Conservation (phyloP, 2,888 invertebrate species). For the Thymelicus acteon region DNA sequence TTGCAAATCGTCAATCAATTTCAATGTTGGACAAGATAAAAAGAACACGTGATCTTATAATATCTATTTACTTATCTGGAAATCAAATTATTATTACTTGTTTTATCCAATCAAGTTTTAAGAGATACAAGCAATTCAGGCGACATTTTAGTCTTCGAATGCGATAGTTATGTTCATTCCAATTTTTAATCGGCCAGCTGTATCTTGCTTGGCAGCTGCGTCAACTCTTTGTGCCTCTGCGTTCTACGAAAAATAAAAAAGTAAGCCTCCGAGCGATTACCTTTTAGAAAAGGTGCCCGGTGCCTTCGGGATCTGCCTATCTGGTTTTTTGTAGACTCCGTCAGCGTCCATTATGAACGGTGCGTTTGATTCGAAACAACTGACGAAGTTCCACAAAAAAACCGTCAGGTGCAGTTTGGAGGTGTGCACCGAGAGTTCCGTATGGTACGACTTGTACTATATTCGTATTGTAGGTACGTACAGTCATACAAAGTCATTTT, state of each 20-base stretch:
- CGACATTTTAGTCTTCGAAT: conserved; percentile 54
- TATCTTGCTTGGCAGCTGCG: conserved; percentile 67
- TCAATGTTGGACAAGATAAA: background rate
- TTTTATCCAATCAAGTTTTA: background rate
- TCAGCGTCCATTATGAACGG: conserved; percentile 69
- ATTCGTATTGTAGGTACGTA: no score
- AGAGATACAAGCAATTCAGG: conserved; percentile 45
- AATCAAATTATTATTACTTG: background rate
- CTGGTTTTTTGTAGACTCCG: conserved; percentile 61
- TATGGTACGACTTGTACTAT: no score
- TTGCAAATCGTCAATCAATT: background rate
- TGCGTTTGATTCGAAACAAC: conserved; percentile 62
- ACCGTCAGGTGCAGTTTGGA: background rate
- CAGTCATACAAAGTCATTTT: background rate
- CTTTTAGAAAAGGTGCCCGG: conserved; percentile 73
- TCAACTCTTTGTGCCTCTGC: conserved; percentile 68
- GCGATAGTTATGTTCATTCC: conserved; percentile 47
- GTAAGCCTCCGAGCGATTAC: conserved; percentile 67
- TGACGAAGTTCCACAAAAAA: conserved; percentile 49
- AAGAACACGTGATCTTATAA: background rate
- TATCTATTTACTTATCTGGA: background rate
- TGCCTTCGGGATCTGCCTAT: conserved; percentile 63
- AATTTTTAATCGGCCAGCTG: conserved; percentile 65
- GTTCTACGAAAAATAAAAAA: conserved; percentile 68
- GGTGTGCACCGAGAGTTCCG: background rate